Base-by-base conservation (phyloP, 2,113 vertebrate genomes). In the Egretta garzetta region DNA sequence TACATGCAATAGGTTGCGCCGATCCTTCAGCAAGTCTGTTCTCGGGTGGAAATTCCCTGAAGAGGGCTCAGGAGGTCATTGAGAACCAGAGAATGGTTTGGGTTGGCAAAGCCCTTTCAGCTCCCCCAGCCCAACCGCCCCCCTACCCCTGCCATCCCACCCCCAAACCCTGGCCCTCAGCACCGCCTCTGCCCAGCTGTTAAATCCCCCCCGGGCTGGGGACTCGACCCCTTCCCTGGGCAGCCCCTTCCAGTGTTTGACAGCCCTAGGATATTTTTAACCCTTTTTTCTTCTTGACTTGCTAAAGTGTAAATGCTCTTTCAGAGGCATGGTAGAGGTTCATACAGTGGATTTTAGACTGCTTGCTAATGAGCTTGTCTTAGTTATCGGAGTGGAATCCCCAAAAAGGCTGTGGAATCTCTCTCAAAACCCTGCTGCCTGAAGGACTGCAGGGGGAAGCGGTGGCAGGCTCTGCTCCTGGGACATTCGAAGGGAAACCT, bases 401-500 rank as follows among this genome's bases (percentile, higher is more conserved):
- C 0, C n/a, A 14, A n/a, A 24, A 67, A 14, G 56, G 8, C 35
- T 62, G 28, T 19, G 47, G 37, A 30, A 4, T 49, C 6, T 8
- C 39, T 52, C 41, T 20, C 12, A 3, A 24, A 33, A 2, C 12
- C 19, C 3, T 1, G 5, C 35, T 37, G 14, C 20, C 14, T 14
- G 3, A 1, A 15, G 53, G 72, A 5, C 4, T 7, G 53, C 5
- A 6, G 4, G 39, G 24, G 33, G 55, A 7, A 7, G 32, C 32
- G 3, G 39, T 8, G 22, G 23, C 4, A 6, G 39, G 20, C n/a
- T 59, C 62, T 49, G 2, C 13, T 13, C 8, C 1, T 0, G 0
- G 23, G 27, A 0, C 1, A 0, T 9, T 59, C 4, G 27, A 16
- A 15, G 49, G 37, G 4, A 33, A 7, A 6, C 0, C 19, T 3